These are phyloP conservation scores for Aquatica leii DNA, from an alignment of 2,888 invertebrate genomes.

Conservation along the genomic window DNA sequence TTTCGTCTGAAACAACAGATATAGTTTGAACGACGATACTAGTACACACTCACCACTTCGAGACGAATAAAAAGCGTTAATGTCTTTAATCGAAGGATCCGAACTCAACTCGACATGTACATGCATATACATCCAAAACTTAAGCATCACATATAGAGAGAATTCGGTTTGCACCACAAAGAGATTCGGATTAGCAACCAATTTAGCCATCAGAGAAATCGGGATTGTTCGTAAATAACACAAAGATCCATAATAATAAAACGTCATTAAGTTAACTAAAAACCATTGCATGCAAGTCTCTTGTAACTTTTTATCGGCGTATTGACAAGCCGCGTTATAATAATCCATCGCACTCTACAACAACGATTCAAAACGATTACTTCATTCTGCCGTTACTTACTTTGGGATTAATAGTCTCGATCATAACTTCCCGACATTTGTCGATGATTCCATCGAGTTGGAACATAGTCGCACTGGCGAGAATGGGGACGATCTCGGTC, in stretches of 20 bases:
- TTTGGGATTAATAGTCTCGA: constrained; percentile 75
- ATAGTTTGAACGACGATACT: background rate
- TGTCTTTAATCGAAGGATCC: constrained; percentile 49
- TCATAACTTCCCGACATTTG: constrained; percentile 77
- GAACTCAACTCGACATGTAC: constrained; percentile 56
- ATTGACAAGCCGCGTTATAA: constrained; percentile 73
- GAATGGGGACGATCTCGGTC: constrained; percentile 70
- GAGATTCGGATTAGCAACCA: constrained; percentile 71
- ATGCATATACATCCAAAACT: constrained; percentile 73
- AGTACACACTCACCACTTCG: constrained; percentile 52
- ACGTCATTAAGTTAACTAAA: constrained; percentile 71
- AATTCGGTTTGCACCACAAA: constrained; percentile 83
- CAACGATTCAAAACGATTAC: no score
- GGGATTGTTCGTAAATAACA: constrained; percentile 69
- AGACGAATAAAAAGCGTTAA: constrained; percentile 60
- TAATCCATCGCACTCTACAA: constrained; percentile 71
- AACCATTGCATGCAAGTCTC: constrained; percentile 74
- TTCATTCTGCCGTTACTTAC: constrained; percentile 47
- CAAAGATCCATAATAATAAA: constrained; percentile 63
- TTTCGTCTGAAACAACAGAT: constrained; percentile 49
- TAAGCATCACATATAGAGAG: constrained; percentile 74
- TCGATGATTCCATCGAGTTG: constrained; percentile 77
- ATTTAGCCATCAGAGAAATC: constrained; percentile 69
- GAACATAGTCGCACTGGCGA: constrained; percentile 78
- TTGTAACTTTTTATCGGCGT: constrained; percentile 71